Evolutionary conservation across 2,113 vertebrate species (phyloP), one percentile per base, ranked within the genome.

Genomic region (Fukomys damarensis): DNA sequence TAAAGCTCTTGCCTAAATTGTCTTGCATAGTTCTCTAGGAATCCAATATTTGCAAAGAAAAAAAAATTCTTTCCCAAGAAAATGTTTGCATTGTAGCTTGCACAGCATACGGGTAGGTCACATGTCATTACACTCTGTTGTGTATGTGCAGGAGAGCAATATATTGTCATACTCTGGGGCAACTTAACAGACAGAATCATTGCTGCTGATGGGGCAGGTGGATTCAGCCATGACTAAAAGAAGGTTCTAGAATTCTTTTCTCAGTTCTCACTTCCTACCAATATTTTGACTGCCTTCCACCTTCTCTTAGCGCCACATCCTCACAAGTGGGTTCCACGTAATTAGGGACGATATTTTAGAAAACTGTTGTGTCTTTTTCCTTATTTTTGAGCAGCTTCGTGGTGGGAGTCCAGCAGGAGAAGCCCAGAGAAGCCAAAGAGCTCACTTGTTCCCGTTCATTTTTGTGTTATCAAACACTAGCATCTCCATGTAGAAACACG

Each of bases 61-160:
- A 93, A 72, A 90, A 66, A 72, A 83, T 94, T 96, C 94, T 96
- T 92, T 35, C 79, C 56, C 16, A 96, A 87, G 43, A 92, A 98
- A 98, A 87, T 4, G 3, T 84, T 98, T 97, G 68, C 0, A 3
- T 98, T 96, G 96, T 86, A n/a, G 58, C 76, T 97, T 98, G 98
- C 97, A 96, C 17, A 87, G 95, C 12, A 72, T 76, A 46, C 66
- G 85, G 22, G 49, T 96, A 83, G 97, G 93, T 88, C 56, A 0
- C 20, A 24, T 92, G 58, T 41, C 38, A 3, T 96, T 90, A 90
- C 85, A 84, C 68, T 49, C 46, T n/a, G 76, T 7, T 61, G 56
- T 72, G 86, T 84, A 74, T 65, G 32, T 68, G 20, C 49, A 72
- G 10, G 38, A 32, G 20, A 76, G 43, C 70, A 76, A 13, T 43